Evolutionary conservation across 1,140 invertebrate genomes (phyloP).

Genomic region (Lepidostoma basale): DNA sequence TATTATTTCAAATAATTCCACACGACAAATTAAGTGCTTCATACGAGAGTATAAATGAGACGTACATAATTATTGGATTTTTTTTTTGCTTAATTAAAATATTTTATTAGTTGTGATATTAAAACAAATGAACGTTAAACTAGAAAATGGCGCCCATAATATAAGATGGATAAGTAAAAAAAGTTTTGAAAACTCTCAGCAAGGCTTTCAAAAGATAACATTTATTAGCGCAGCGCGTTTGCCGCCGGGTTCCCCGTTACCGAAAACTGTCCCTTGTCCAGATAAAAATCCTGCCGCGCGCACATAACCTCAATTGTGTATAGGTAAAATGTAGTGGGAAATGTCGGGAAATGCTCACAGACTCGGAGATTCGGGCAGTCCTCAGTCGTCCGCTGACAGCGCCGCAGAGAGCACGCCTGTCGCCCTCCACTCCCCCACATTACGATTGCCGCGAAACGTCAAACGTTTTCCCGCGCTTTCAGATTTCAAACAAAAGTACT

Average conservation of each 20-base stretch:
- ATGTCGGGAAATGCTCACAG: neutral
- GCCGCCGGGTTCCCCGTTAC: neutral
- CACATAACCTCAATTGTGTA: conserved; percentile 5
- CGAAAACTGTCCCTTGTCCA: neutral
- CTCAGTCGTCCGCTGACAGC: neutral
- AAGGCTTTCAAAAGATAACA: too few relatives aligned
- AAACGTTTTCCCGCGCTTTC: neutral
- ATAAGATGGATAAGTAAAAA: too few relatives aligned
- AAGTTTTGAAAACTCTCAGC: too few relatives aligned
- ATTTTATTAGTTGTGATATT: too few relatives aligned
- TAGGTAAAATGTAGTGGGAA: conserved; percentile 11
- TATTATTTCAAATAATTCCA: neutral
- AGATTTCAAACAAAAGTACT: neutral
- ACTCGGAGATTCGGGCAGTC: too few relatives aligned
- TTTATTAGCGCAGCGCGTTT: too few relatives aligned
- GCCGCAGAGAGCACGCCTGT: neutral
- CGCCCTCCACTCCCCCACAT: neutral
- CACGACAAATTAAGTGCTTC: too few relatives aligned
- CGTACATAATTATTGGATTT: too few relatives aligned
- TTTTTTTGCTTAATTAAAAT: too few relatives aligned
- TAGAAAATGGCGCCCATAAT: too few relatives aligned
- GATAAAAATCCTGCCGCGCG: neutral
- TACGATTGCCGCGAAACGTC: neutral
- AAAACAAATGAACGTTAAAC: too few relatives aligned
- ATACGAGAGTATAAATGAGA: too few relatives aligned